Conservation (phyloP, 1,140 invertebrate species). For the Tetramorium alpestre region DNA sequence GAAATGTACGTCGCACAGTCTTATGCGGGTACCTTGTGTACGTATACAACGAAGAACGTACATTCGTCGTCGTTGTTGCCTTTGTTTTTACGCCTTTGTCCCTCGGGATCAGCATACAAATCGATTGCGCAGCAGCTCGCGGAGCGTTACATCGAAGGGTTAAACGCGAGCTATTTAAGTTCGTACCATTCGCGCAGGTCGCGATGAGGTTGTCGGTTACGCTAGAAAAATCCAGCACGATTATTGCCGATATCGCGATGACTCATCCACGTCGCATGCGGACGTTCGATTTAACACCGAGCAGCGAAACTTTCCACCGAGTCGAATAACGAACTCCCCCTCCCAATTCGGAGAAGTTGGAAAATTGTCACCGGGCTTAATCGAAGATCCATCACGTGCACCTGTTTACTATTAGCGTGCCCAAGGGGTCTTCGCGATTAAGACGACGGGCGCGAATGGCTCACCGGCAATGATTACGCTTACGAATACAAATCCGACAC, state of each 20-base stretch:
- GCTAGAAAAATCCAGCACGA: neutral
- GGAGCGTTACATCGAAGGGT: neutral
- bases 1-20: constrained; percentile 38
- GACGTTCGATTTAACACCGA: neutral
- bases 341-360: neutral
- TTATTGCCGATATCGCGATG: neutral
- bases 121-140: constrained; percentile 1
- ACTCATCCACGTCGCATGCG: neutral
- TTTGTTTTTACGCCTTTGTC: neutral
- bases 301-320: neutral
- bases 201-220: neutral
- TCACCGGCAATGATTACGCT: constrained; percentile 3
- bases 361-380: constrained; percentile 13
- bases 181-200: constrained; percentile 38
- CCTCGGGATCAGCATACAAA: neutral
- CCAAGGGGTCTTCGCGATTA: neutral
- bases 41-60: constrained; percentile 29
- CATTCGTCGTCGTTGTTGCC: neutral
- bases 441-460: constrained; percentile 30
- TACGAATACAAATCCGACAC: constrained; percentile 39
- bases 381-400: neutral
- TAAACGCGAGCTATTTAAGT: neutral
- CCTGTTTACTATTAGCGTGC: constrained; percentile 1
- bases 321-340: no score
- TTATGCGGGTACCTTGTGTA: constrained; percentile 19